Base-by-base conservation (phyloP, 2,797 vertebrate species). In the Kryptopterus vitreolus region DNA sequence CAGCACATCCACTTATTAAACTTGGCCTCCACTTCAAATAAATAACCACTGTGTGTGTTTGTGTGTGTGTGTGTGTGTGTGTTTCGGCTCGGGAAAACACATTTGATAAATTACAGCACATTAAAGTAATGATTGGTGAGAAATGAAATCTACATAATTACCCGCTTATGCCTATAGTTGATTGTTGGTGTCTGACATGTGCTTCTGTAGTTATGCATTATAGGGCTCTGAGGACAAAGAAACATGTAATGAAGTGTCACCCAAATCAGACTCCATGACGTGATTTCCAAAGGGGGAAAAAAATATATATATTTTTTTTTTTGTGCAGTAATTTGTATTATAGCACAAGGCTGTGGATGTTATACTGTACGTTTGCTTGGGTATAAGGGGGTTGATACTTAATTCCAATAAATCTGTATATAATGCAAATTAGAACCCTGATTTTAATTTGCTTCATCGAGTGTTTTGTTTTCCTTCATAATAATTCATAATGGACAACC, bases 1-100 rank as follows among this genome's bases (percentile, higher is more conserved):
- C 59, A 78, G 38, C 62, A 78, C 55, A 73, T 73, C 68, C 74
- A 20, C 69, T 77, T 57, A 78, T 78, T 78, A 78, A 78, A 50
- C 48, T 13, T 20, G 24, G 35, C 63, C 35, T 79, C 46, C 10
- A 52, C 43, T 52, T 78, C 59, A 57, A 11, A 66, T 78, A 77
- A 78, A 72, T 72, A 66, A 72, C 58, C 46, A n/a, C 50, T 35
- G 61, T 55, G 20, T 66, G 61, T 65, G 59, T 76, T 58, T 50
- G 58, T 62, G 57, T 48, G 55, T 62, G 53, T 38, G 70, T 38
- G 48, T 70, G 63, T 63, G 61, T 63, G 31, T 63, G 18, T 22
- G 52, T 22, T 22, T 43, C 20, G 26, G 20, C 13, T 29, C 43
- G 1, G 35, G 31, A 74, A 43, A 74, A 38, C 18, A 62, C 16